Evolutionary conservation across 2,888 invertebrate species (phyloP), one percentile per base, ranked within the genome.

Genomic region (Branchellion lobata): DNA sequence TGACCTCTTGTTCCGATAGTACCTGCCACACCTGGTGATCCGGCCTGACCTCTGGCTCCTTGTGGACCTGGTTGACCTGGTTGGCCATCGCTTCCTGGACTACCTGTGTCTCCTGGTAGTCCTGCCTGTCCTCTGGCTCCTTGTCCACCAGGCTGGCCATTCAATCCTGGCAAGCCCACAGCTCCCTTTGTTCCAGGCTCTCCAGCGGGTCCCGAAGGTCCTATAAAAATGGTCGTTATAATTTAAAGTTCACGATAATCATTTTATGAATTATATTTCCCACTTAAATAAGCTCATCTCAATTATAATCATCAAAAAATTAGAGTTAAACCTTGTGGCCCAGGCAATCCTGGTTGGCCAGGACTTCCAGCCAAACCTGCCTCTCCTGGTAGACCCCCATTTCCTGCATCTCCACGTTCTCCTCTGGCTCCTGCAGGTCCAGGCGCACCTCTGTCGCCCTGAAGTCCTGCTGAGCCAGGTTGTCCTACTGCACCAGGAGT

Each of bases 361-460:
- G 80, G 31, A 24, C 5, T 31, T 8, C 75, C 75, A 77, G 31
- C 65, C 5, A 14, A 36, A 31, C 77, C 77, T 65, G 27, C 33
- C 27, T 75, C 61, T 40, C 80, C 91, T 27, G 75, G 77, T 8
- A 57, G 71, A 8, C 81, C 81, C n/a, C 61, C 53, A 40, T 24
- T 27, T n/a, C 81, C 81, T n/a, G 40, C 11, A 29, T 57, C 31
- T 31, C 81, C 81, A 14, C 61, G 36, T 24, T n/a, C 79, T 77
- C 77, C 78, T 33, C 65, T 24, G 1, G 61, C 24, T n/a, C 81
- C 81, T 0, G 29, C 1, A 53, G 51, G 76, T n/a, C 80, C 80
- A 51, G 80, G 61, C 24, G 51, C 34, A 21, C 80, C 80, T 21
- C 68, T 76, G 51, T 61, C 68, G 61, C 81, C 81, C n/a, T 21